Evolutionary conservation across 1,140 invertebrate genomes (phyloP), one percentile per base, ranked within the genome.

Genomic region (Neodiprion lecontei): DNA sequence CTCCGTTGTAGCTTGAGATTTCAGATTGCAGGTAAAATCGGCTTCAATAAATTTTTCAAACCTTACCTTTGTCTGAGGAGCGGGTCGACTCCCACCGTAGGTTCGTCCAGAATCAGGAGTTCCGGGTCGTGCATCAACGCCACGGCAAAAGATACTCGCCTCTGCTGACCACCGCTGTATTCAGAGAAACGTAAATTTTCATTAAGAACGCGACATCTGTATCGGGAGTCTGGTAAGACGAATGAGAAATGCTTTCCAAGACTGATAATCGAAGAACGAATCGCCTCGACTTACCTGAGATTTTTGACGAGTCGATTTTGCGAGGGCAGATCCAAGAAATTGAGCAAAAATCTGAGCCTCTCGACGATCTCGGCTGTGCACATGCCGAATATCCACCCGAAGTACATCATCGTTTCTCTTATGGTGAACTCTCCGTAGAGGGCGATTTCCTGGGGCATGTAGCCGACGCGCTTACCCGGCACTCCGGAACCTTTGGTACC

Each of bases 361-460:
- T 95, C 93, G 21, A 92, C 89, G 74, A 98, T 96, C 84, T 96
- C 93, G 47, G 90, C 85, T 5, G 93, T 93, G 79, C 91, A 90
- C 96, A 99, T 97, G 72, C 96, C 95, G 83, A 97, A 96, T 79
- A 99, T 95, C 91, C 96, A 95, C n/a, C 97, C 97, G 87, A 99
- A 99, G 85, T 98, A 99, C 90, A 95, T 93, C 92, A 99, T 94
- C 0, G 97, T 99, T 85, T 99, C 98, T 75, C 93, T 92, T 76
- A 98, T 99, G 0, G 96, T 96, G 87, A 99, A 98, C 87, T 98
- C 96, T 1, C 95, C 95, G 85, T 97, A 99, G 0, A 99, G 89
- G 0, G 97, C 97, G 28, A 98, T 96, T 88, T 99, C 97, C 87
- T 98, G 93, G 0, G 93, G 94, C 93, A 95, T 95, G 84, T 95